phyloP scores from a whole-genome alignment of 2,888 invertebrate genomes.

The Drepana falcataria region DNA sequence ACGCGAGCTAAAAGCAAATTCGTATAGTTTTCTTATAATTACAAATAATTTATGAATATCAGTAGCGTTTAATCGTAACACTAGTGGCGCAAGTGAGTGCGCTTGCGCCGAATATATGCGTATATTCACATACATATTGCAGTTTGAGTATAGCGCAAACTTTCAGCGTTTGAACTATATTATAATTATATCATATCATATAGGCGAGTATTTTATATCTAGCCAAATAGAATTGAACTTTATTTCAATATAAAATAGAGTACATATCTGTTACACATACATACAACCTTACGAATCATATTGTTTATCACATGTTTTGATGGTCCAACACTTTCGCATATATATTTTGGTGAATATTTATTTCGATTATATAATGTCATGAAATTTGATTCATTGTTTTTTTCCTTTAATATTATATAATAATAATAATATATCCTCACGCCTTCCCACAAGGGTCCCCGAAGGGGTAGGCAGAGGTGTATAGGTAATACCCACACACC shows the following conservation, averaged over 20 bases:
- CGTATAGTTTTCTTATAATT: not conserved
- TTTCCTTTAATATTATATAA: not conserved
- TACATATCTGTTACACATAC: conserved; percentile 8
- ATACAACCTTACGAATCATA: conserved; percentile 40
- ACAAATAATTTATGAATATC: too few relatives aligned
- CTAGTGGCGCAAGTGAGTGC: too few relatives aligned
- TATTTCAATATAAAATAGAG: conserved; percentile 3
- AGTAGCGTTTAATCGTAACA: too few relatives aligned
- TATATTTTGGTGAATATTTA: conserved; percentile 8
- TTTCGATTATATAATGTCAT: conserved; percentile 9
- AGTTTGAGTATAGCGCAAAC: too few relatives aligned
- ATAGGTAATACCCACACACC: too few relatives aligned
- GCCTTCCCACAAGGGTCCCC: too few relatives aligned
- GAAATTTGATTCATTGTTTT: not conserved
- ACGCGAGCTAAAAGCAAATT: not conserved
- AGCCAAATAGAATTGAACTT: conserved; percentile 1
- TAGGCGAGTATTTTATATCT: not conserved
- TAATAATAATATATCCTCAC: too few relatives aligned
- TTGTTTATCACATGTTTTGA: conserved; percentile 42
- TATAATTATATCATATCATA: not conserved
- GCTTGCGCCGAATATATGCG: conserved; percentile 7
- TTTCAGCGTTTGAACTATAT: too few relatives aligned
- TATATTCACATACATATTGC: too few relatives aligned
- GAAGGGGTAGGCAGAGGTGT: too few relatives aligned
- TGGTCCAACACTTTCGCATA: conserved; percentile 40